Percentiles rank a stretch among this genome's conserved stretches.
Evolutionary conservation across 2,113 vertebrate genomes (phyloP).

Genomic region (Bubo scandiacus): DNA sequence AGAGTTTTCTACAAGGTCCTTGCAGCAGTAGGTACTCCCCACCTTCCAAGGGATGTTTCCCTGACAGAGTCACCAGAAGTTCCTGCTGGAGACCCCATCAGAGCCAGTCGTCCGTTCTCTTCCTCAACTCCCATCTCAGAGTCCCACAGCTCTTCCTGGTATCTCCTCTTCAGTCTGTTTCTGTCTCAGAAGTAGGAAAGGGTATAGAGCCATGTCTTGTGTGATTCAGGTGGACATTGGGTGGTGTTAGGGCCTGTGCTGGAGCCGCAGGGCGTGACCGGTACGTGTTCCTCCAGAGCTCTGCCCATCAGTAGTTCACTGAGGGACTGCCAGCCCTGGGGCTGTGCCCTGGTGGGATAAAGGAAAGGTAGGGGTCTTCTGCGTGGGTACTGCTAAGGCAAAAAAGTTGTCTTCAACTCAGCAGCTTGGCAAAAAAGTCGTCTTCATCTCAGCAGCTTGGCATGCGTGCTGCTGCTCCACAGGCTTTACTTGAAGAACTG

Average conservation of each 20-base stretch:
- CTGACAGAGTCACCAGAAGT: not conserved
- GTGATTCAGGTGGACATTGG: not conserved
- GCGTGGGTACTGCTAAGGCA: not conserved
- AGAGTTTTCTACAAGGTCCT: not conserved
- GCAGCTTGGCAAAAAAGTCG: not conserved
- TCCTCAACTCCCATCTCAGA: not conserved
- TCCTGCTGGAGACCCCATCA: not conserved
- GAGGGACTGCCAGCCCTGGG: not conserved
- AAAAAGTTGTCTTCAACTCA: not conserved
- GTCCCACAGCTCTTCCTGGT: not conserved
- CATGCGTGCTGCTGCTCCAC: rapidly evolving
- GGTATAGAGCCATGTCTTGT: not conserved
- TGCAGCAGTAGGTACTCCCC: not conserved
- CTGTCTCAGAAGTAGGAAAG: not conserved
- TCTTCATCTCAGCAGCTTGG: not conserved
- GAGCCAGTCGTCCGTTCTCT: not conserved
- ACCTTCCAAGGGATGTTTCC: not conserved
- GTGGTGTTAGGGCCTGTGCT: not conserved
- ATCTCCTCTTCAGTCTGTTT: not conserved
- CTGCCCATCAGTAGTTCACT: not conserved
- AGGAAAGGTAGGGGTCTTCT: not conserved
- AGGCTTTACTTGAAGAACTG: not conserved
- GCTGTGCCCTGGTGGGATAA: not conserved
- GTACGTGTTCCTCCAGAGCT: not conserved
- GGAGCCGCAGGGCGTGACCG: not conserved